Evolutionary conservation across 2,888 invertebrate genomes (phyloP).

Genomic region (Dicycla oo): DNA sequence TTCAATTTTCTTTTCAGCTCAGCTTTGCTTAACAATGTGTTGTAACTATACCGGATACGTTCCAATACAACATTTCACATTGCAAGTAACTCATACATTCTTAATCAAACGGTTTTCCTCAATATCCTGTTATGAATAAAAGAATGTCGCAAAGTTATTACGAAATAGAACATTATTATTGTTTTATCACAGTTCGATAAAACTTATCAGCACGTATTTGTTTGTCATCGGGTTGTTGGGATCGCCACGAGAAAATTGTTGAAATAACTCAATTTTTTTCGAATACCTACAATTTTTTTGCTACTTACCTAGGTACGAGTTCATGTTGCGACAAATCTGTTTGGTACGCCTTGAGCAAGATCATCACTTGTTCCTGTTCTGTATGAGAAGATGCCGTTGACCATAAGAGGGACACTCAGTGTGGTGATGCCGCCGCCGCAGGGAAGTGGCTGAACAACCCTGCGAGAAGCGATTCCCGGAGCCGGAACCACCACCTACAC

Average conservation of each 20-base stretch:
- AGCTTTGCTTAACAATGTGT: neutral
- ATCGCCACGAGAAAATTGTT: conserved; percentile 36
- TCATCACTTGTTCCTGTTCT: no score
- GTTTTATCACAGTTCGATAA: conserved; percentile 59
- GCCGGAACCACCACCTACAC: no score
- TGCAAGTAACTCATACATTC: conserved; percentile 17
- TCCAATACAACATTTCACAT: conserved; percentile 17
- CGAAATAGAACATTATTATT: conserved; percentile 48
- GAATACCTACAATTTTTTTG: no score
- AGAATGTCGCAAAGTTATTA: conserved; percentile 56
- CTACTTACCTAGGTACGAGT: no score
- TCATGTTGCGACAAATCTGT: no score
- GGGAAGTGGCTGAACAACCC: no score
- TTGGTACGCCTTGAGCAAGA: no score
- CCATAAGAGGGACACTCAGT: no score
- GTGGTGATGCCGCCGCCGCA: no score
- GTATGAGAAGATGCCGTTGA: no score
- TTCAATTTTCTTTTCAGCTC: neutral
- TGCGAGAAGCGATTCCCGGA: no score
- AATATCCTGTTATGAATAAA: conserved; percentile 49
- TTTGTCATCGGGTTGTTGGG: conserved; percentile 55
- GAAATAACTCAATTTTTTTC: conserved; percentile 38
- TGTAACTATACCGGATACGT: conserved; percentile 17
- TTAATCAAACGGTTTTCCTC: conserved; percentile 34
- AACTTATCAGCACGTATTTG: conserved; percentile 52